These are phyloP conservation scores for Entomyzon cyanotis DNA, from an alignment of 2,113 vertebrate species.

Conservation along the genomic window DNA sequence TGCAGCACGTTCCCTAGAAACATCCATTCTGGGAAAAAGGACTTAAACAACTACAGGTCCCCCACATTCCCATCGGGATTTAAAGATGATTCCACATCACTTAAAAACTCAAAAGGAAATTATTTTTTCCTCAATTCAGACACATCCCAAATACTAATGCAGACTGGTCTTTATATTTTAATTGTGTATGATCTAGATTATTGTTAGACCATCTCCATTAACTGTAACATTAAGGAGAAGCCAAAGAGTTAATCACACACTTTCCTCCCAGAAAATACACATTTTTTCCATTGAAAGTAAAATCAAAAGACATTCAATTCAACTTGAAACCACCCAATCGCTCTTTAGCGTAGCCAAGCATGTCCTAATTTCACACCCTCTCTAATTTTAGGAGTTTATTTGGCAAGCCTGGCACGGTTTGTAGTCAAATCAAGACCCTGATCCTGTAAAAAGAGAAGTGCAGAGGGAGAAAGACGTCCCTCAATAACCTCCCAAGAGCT, in stretches of 20 bases:
- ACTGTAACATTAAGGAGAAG: rapidly evolving
- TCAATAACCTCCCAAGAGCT: background rate
- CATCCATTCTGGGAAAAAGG: background rate
- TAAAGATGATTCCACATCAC: background rate
- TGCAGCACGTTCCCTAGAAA: background rate
- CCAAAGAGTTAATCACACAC: background rate
- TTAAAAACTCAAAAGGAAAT: background rate
- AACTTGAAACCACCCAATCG: background rate
- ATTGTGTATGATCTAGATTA: background rate
- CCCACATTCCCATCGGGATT: background rate
- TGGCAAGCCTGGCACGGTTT: background rate
- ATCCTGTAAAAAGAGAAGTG: background rate
- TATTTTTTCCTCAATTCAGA: background rate
- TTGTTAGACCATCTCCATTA: background rate
- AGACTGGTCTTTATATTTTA: background rate
- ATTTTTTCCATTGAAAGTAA: background rate
- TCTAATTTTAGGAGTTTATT: background rate
- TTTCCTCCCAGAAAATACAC: background rate
- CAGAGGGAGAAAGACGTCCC: background rate
- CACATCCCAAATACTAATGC: rapidly evolving
- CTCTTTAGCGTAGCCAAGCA: background rate
- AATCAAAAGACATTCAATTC: background rate
- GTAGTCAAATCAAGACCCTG: background rate
- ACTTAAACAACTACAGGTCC: background rate
- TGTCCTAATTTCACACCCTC: background rate